Percentiles rank a stretch among this genome's conserved stretches.
phyloP scores from a whole-genome alignment of 2,113 vertebrate species.

The Seriola aureovittata region DNA sequence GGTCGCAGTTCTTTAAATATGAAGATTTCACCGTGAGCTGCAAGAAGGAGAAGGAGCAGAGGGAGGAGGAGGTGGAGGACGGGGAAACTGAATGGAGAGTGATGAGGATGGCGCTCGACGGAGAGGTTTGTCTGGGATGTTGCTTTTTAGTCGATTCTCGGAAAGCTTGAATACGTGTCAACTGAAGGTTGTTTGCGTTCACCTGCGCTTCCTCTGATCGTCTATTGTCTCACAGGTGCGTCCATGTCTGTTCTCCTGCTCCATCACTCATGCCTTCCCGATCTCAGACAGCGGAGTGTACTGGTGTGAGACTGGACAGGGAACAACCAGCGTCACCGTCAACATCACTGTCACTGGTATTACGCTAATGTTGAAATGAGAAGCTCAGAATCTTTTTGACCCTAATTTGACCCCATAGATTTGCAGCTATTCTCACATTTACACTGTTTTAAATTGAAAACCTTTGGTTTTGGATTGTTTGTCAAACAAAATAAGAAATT shows the following conservation, averaged over 20 bases:
- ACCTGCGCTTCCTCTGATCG: background rate
- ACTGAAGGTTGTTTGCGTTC: no score
- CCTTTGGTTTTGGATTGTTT: no score
- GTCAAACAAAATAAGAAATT: no score
- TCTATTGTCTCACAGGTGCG: background rate
- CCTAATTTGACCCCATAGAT: no score
- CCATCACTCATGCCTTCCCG: background rate
- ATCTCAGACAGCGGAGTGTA: background rate
- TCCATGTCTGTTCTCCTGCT: background rate
- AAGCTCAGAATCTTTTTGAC: background rate
- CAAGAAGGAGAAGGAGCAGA: background rate
- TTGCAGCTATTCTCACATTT: no score
- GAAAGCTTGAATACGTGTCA: no score
- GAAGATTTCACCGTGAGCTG: slow-evolving; percentile 24
- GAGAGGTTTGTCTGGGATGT: slow-evolving; percentile 6
- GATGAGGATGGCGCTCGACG: slow-evolving; percentile 1
- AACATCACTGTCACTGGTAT: slow-evolving; percentile 28
- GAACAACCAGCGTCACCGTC: background rate
- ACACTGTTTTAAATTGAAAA: no score
- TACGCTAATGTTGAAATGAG: no score
- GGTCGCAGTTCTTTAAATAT: slow-evolving; percentile 21
- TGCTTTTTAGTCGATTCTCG: no score
- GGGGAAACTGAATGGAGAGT: background rate
- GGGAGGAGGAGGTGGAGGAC: background rate
- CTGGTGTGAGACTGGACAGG: slow-evolving; percentile 55